Percentiles rank a stretch among this genome's conserved stretches.
Evolutionary conservation across 2,113 vertebrate genomes (phyloP).

Genomic region (Procavia capensis): DNA sequence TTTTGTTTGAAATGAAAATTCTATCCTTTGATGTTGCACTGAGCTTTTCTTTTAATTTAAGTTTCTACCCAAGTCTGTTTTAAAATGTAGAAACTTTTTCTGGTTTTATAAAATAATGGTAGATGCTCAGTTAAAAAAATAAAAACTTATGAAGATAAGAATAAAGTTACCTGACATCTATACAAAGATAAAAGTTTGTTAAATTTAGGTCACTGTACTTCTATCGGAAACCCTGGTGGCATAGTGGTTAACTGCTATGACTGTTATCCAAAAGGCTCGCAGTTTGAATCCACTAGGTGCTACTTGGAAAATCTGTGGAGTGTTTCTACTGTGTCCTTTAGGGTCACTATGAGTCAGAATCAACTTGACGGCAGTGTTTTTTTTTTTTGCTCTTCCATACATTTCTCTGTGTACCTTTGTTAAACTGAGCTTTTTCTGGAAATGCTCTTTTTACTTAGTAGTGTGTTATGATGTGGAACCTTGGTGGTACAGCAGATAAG

Average conservation of each 20-base stretch:
- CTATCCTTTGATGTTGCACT: conserved; percentile 6
- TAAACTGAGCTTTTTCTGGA: neutral
- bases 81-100: neutral
- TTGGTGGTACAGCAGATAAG: too few species aligned
- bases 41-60: neutral
- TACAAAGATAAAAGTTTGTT: neutral
- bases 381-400: too few species aligned
- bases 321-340: too few species aligned
- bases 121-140: neutral
- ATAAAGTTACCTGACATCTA: neutral
- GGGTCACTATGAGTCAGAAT: too few species aligned
- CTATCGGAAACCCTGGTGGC: too few species aligned
- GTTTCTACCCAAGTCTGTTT: neutral
- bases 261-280: too few species aligned
- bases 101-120: neutral
- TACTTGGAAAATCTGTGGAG: too few species aligned
- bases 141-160: neutral
- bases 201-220: neutral
- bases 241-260: too few species aligned
- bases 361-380: too few species aligned
- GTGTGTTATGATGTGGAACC: neutral
- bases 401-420: neutral
- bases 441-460: neutral
- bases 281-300: too few species aligned
- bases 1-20: conserved; percentile 52